Conservation (phyloP, 2,888 invertebrate species). For the Griposia aprilina region DNA sequence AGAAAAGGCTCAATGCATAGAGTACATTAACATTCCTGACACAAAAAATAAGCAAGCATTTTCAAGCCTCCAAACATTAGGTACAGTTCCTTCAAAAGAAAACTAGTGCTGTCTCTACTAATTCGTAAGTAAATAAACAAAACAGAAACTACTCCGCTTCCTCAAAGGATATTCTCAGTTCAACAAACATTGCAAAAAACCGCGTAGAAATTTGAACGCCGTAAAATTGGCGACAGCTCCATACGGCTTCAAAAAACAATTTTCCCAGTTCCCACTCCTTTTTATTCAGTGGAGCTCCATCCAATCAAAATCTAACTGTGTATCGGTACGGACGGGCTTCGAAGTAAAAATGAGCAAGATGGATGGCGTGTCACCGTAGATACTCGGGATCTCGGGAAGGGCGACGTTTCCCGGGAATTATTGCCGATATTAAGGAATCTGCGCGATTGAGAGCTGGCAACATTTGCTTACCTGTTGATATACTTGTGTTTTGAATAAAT, state of each 20-base stretch:
- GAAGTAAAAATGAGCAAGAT: constrained; percentile 80
- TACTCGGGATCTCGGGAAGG: constrained; percentile 18
- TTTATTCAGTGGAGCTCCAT: constrained; percentile 66
- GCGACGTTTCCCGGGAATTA: constrained; percentile 54
- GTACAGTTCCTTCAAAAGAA: background rate
- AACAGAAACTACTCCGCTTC: constrained; percentile 14
- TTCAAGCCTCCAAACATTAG: background rate
- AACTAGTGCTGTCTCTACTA: background rate
- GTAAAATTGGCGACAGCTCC: constrained; percentile 55
- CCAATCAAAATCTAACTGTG: constrained; percentile 73
- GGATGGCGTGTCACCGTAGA: constrained; percentile 74
- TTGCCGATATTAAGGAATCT: constrained; percentile 49
- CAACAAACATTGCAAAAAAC: constrained; percentile 37
- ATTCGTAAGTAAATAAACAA: constrained; percentile 17
- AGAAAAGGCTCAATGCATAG: background rate
- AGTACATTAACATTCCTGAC: background rate
- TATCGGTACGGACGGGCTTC: constrained; percentile 61
- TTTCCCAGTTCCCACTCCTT: constrained; percentile 55
- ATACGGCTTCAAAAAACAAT: constrained; percentile 66
- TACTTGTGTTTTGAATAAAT: constrained; percentile 31
- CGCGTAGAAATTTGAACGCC: constrained; percentile 34
- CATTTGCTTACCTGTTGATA: constrained; percentile 55
- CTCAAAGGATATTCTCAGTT: constrained; percentile 43
- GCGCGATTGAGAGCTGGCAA: constrained; percentile 28
- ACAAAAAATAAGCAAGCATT: background rate